phyloP scores from a whole-genome alignment of 2,113 vertebrate species.

The Lepus europaeus region DNA sequence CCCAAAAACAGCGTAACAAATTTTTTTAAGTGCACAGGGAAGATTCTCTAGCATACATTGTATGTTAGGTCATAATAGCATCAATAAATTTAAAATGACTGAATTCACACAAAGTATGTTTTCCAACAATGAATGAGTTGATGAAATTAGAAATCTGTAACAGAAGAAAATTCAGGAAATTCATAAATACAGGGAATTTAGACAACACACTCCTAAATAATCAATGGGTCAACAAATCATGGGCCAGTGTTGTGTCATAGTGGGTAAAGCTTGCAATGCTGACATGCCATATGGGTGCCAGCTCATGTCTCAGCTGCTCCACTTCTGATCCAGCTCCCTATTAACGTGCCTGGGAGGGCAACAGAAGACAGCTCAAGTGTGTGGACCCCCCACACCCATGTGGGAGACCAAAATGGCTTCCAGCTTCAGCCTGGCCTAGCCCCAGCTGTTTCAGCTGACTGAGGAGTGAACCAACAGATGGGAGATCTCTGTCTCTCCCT shows the following conservation, averaged over 20 bases:
- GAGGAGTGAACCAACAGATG: too few species aligned
- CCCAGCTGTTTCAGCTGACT: too few species aligned
- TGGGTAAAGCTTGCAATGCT: too few species aligned
- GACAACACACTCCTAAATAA: constrained; percentile 23
- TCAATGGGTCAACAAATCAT: not conserved
- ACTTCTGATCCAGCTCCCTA: too few species aligned
- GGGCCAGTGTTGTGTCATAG: not conserved
- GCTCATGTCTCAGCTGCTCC: too few species aligned
- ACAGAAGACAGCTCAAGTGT: too few species aligned
- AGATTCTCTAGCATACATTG: not conserved
- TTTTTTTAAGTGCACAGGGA: not conserved
- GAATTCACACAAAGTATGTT: not conserved
- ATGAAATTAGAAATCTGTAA: not conserved
- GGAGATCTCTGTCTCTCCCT: too few species aligned
- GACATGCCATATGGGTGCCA: too few species aligned
- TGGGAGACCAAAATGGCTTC: too few species aligned
- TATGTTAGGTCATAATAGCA: not conserved
- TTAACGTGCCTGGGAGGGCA: too few species aligned
- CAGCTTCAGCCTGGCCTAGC: too few species aligned
- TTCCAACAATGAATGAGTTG: not conserved
- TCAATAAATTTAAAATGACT: not conserved
- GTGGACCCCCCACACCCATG: too few species aligned
- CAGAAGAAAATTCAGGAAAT: constrained; percentile 33
- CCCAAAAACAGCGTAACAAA: not conserved
- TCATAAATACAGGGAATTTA: not conserved